phyloP scores from a whole-genome alignment of 2,113 vertebrate species.

The Nansenia antarctica region DNA sequence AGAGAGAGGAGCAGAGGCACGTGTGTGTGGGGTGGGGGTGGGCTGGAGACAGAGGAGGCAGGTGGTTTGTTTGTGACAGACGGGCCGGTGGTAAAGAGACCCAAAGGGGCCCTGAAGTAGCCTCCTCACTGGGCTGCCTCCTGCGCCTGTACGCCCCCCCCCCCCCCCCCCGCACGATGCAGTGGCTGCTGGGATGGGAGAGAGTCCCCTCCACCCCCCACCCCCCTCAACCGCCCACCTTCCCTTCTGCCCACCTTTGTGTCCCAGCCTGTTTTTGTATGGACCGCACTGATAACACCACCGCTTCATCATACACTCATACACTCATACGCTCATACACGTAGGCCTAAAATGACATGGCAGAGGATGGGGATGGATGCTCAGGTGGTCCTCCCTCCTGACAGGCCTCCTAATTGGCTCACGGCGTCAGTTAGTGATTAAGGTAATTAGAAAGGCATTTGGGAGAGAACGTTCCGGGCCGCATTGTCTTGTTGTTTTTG shows the following conservation, averaged over 20 bases:
- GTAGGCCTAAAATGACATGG: too few relatives aligned
- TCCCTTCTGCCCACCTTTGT: neutral
- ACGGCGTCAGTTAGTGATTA: constrained; percentile 29
- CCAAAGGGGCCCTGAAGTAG: constrained; percentile 63
- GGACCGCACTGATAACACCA: too few relatives aligned
- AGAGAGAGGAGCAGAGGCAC: too few relatives aligned
- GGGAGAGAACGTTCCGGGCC: constrained; percentile 24
- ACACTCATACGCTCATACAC: too few relatives aligned
- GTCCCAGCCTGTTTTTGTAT: too few relatives aligned
- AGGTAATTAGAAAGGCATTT: constrained; percentile 41
- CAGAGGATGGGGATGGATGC: constrained; percentile 13
- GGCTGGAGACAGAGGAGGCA: constrained; percentile 53
- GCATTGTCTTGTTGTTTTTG: neutral
- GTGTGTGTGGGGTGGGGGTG: constrained; percentile 42
- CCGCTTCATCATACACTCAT: too few relatives aligned
- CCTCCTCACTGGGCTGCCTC: constrained; percentile 44
- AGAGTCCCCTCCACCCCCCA: neutral
- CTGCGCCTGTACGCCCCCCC: constrained; percentile 21
- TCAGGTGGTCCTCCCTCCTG: constrained; percentile 41
- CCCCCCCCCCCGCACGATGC: neutral
- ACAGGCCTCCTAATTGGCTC: constrained; percentile 33
- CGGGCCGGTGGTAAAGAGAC: constrained; percentile 62
- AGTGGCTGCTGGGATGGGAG: constrained; percentile 4
- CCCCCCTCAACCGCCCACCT: constrained; percentile 3
- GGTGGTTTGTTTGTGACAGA: constrained; percentile 70